Conservation (phyloP, 2,113 vertebrate species). For the Sorex fumeus region DNA sequence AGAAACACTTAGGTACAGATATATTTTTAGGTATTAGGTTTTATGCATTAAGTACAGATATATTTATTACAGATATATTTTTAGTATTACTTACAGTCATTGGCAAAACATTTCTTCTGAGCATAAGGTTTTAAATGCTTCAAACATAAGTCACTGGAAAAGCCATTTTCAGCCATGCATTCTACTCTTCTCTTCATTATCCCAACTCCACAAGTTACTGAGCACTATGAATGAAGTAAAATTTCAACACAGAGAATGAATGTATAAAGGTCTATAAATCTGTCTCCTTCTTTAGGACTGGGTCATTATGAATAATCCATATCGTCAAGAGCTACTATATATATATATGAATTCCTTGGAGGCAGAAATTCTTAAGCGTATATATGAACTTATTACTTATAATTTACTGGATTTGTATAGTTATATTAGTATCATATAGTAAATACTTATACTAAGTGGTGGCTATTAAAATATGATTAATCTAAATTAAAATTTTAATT, state of each 20-base stretch:
- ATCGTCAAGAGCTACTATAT: neutral
- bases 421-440: neutral
- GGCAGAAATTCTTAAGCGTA: neutral
- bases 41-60: too few relatives aligned
- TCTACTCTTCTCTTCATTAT: constrained; percentile 92
- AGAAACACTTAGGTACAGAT: neutral
- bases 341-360: neutral
- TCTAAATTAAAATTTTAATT: too few relatives aligned
- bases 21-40: too few relatives aligned
- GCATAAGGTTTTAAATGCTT: constrained; percentile 91
- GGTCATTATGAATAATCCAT: neutral
- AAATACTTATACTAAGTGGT: neutral
- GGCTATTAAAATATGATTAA: too few relatives aligned
- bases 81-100: constrained; percentile 92
- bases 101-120: constrained; percentile 90
- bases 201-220: constrained; percentile 94
- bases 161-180: constrained; percentile 90
- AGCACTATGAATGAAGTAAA: constrained; percentile 90
- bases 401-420: neutral
- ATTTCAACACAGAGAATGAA: neutral
- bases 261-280: neutral
- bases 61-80: constrained; percentile 62
- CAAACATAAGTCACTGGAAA: constrained; percentile 91
- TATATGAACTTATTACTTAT: neutral
- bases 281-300: neutral